Evolutionary conservation across 2,888 invertebrate species (phyloP).

Genomic region (Euplagia quadripunctaria): DNA sequence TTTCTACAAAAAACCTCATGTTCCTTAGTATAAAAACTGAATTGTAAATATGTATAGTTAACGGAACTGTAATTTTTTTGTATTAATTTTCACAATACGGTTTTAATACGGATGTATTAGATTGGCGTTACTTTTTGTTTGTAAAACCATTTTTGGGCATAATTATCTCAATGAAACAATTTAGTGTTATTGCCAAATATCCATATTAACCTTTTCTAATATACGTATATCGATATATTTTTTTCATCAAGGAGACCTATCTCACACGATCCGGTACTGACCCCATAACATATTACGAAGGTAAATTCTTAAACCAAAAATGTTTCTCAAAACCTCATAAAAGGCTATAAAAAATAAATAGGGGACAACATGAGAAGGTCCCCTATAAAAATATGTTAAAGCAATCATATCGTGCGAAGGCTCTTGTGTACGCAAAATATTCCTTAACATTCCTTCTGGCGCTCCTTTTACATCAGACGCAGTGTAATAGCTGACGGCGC

Average conservation of each 20-base stretch:
- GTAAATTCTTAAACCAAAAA: slow-evolving; percentile 4
- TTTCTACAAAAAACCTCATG: too few species aligned
- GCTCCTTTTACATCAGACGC: slow-evolving; percentile 14
- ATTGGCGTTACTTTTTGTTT: too few species aligned
- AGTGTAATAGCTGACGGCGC: slow-evolving; percentile 31
- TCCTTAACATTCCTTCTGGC: slow-evolving; percentile 24
- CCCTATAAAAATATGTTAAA: slow-evolving; percentile 29
- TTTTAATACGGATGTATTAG: too few species aligned
- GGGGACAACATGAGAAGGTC: slow-evolving; percentile 13
- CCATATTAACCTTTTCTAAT: background rate
- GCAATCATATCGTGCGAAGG: slow-evolving; percentile 18
- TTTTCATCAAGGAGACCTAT: background rate
- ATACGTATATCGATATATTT: background rate
- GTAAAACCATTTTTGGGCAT: too few species aligned
- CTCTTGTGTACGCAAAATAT: slow-evolving; percentile 26
- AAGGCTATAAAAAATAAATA: background rate
- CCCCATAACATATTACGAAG: background rate
- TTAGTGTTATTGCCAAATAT: background rate
- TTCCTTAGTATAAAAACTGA: too few species aligned
- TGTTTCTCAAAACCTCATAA: background rate
- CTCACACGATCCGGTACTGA: too few species aligned
- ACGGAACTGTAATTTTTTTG: too few species aligned
- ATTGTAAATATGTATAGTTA: too few species aligned
- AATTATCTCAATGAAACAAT: too few species aligned
- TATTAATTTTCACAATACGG: too few species aligned